Base-by-base conservation (phyloP, 2,113 vertebrate genomes). In the Phaetusa simplex region DNA sequence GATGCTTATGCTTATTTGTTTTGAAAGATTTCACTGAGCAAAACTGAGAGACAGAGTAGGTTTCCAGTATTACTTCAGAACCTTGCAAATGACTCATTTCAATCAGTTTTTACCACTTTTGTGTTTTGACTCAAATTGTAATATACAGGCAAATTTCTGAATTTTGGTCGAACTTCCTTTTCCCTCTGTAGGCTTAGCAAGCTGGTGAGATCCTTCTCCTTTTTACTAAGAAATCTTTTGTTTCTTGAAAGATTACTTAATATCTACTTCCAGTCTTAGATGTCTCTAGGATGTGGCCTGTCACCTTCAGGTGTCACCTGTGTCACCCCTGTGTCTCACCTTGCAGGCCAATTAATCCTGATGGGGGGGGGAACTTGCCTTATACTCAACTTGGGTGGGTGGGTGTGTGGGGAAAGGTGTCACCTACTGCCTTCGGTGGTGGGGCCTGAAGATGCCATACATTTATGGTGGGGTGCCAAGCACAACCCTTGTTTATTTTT, bases 31-130 rank as follows among this genome's bases (percentile, higher is more conserved):
- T 86, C 20, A 5, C 24, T 11, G 16, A 34, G 40, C 59, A n/a
- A 64, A 69, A 15, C 29, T 2, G 12, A 34, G 36, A 45, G 26
- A n/a, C 38, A 15, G 34, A 61, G 58, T 3, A 32, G 30, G 40
- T 66, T 72, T 73, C 4, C 0, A 0, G 3, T 26, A 10, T 36
- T 76, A 38, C n/a, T 50, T 69, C 40, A 49, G n/a, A 6, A 24
- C n/a, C 34, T 58, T 67, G 50, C 38, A 62, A 61, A 17, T 17
- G 7, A 14, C 40, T 82, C 14, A 55, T 32, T 14, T 72, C 59
- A 59, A 32, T 52, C 58, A 43, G 19, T 65, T 66, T 34, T 66
- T 45, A 9, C 5, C 42, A 42, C 34, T 6, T 50, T 38, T 43
- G 34, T 32, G 11, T 13, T 78, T 56, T 49, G 20, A 22, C 40